Base-by-base conservation (phyloP, 2,888 invertebrate species). In the Holacanthella duospinosa region DNA sequence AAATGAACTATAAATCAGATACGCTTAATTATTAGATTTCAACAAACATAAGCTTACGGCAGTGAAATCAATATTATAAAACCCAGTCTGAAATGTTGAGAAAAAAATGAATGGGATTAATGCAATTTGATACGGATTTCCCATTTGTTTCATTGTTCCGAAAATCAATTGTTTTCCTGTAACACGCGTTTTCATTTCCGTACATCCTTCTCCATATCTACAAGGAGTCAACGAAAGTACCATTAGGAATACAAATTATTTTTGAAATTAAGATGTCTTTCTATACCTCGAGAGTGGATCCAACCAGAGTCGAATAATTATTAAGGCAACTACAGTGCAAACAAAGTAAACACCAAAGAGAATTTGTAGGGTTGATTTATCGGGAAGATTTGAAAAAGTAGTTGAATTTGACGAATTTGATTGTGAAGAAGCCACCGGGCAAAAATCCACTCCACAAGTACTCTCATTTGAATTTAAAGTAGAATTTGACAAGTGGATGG, bases 301-400 rank as follows among this genome's bases (percentile, higher is more conserved):
- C 59, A 97, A 86, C 67, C 93, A 85, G 43, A 92, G 76, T 2
- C 88, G 88, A 61, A 96, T 88, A 76, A 95, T 86, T 66, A 89
- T 80, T 1, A 92, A 89, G 1, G 94, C 94, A 16, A 87, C 82
- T 57, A 90, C 77, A 29, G 93, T 89, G 76, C 93, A 94, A 0
- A 85, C 85, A 66, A 94, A 82, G 77, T 94, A 95, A 74, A 94
- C 92, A 72, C 88, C 85, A 60, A 89, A 87, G 75, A 94, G 89
- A 77, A 88, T 88, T 77, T 89, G 91, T 75, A 93, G 89, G 81
- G 93, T 89, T 64, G 83, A 82, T 75, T 88, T 87, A 75, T 87
- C 88, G 70, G 85, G 85, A 76, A 87, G 87, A 71, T 83, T n/a
- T n/a, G n/a, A n/a, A n/a, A n/a, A 85, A 36, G 6, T 36, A 16